A percentile compares a stretch with the other conserved stretches of the same genome.
These are phyloP conservation scores for Tachina fera DNA, from an alignment of 2,888 invertebrate genomes.

Conservation along the genomic window DNA sequence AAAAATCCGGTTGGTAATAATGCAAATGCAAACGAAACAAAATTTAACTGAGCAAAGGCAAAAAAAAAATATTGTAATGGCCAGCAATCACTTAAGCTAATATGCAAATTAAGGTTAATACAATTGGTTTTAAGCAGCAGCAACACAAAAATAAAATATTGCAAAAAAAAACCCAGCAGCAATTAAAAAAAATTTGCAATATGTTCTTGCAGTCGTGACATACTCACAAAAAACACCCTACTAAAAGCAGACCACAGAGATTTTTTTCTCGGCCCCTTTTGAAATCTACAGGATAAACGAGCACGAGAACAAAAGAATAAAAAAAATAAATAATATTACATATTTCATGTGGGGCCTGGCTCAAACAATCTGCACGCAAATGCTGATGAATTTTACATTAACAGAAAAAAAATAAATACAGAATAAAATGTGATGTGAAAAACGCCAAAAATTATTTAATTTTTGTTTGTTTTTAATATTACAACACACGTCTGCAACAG, in stretches of 20 bases:
- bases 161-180: constrained; percentile 15
- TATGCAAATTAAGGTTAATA: constrained; percentile 72
- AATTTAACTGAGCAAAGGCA: constrained; percentile 13
- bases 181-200: constrained; percentile 44
- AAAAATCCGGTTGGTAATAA: constrained; percentile 6
- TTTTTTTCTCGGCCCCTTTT: neutral
- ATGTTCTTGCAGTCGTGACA: constrained; percentile 48
- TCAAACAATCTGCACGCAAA: constrained; percentile 38
- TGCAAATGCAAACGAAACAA: constrained; percentile 9
- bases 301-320: neutral
- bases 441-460: constrained; percentile 24
- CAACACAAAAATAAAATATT: constrained; percentile 1
- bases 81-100: constrained; percentile 71
- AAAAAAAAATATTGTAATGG: constrained; percentile 57
- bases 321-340: neutral
- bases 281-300: neutral
- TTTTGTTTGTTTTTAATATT: constrained; percentile 9
- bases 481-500: constrained; percentile 41
- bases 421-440: constrained; percentile 7
- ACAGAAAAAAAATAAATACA: constrained; percentile 2
- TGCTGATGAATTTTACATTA: constrained; percentile 54
- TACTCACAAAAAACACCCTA: neutral
- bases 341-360: constrained; percentile 28
- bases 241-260: constrained; percentile 35
- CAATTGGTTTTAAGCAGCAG: constrained; percentile 64